Evolutionary conservation across 2,888 invertebrate genomes (phyloP), one percentile per base, ranked within the genome.

Genomic region (Acrocyrtus sp.): DNA sequence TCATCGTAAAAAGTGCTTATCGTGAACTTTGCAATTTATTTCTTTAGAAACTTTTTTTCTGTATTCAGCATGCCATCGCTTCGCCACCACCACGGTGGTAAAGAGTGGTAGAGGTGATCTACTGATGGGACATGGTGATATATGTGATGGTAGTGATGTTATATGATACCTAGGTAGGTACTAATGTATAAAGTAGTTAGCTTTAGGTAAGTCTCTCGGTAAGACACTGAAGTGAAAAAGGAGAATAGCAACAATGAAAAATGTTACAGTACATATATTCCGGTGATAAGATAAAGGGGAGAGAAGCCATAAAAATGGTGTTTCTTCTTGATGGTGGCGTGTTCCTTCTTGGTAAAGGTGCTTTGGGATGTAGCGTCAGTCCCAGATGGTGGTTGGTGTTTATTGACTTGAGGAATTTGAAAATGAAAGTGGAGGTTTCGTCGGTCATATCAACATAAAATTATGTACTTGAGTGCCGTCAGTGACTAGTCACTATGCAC

Each of bases 231-330:
- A n/a, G n/a, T n/a, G n/a, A n/a, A n/a, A n/a, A n/a, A n/a, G n/a
- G n/a, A n/a, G n/a, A n/a, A n/a, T n/a, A n/a, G n/a, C n/a, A n/a
- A n/a, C 48, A 48, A 19, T 21, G 21, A n/a, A n/a, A n/a, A n/a
- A 2, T 19, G 15, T 17, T 45, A 45, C 15, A 45, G 45, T 45
- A 45, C 19, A 17, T 45, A n/a, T 29, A 60, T 60, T 58, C 48
- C 51, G 72, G 58, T 72, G 72, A 72, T 72, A 72, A 72, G 72
- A 72, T 72, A 65, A 53, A n/a, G n/a, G n/a, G n/a, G n/a, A n/a
- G n/a, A n/a, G n/a, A n/a, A n/a, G n/a, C n/a, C 15, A 43, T 4
- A 21, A 69, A 41, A 50, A 43, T 45, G 19, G 17, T 45, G 19
- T 6, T 39, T 6, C 8, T 39, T 10, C 15, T 39, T 39, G 45